A percentile compares a stretch with the other conserved stretches of the same genome.
Evolutionary conservation across 2,113 vertebrate species (phyloP).

Genomic region (Anoplopoma fimbria): DNA sequence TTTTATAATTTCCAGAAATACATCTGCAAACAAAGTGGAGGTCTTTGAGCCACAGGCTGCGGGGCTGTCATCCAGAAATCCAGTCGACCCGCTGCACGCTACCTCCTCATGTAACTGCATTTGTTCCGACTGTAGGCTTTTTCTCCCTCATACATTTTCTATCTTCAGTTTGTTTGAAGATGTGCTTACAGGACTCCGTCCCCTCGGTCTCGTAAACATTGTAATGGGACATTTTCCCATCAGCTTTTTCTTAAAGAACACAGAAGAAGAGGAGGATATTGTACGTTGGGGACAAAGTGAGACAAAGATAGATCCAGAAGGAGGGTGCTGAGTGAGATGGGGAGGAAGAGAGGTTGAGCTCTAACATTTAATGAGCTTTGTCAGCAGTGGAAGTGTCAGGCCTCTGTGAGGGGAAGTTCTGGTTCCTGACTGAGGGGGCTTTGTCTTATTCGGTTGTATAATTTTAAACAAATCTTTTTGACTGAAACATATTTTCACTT

Average conservation of each 20-base stretch:
- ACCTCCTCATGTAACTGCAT: constrained; percentile 37
- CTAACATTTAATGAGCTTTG: constrained; percentile 51
- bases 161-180: constrained; percentile 43
- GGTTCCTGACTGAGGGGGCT: background rate
- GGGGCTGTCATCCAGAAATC: constrained; percentile 45
- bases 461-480: background rate
- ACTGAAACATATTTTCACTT: background rate
- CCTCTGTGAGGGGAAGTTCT: background rate
- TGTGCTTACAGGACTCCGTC: constrained; percentile 16
- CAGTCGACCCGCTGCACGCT: constrained; percentile 20
- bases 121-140: background rate
- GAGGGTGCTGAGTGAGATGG: background rate
- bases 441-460: constrained; percentile 3
- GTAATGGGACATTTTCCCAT: constrained; percentile 20
- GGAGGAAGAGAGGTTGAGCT: constrained; percentile 15
- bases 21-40: background rate
- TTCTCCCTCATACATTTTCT: constrained; percentile 17
- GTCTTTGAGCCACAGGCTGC: constrained; percentile 33
- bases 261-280: constrained; percentile 11
- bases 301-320: constrained; percentile 24
- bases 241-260: constrained; percentile 28
- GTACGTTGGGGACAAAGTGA: constrained; percentile 14
- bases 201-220: constrained; percentile 49
- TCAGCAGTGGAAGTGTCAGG: constrained; percentile 11
- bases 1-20: constrained; percentile 8